Evolutionary conservation across 2,797 vertebrate species (phyloP), one percentile per base, ranked within the genome.

Genomic region (Tokudaia tokunoshimensis): DNA sequence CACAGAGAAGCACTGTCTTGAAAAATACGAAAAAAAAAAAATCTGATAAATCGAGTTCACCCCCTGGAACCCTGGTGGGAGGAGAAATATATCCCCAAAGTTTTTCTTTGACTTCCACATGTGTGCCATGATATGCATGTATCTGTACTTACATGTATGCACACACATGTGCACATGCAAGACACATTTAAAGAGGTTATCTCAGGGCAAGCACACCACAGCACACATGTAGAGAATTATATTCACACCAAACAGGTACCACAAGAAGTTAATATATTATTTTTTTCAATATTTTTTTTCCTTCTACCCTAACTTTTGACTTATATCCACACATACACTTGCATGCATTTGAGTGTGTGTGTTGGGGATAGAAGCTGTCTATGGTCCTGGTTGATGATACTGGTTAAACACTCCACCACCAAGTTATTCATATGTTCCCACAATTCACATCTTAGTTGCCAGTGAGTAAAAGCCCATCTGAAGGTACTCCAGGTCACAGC

Each of bases 391-490:
- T 52, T 34, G 22, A 13, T 52, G 2, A 15, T 12, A 10, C n/a
- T 41, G 22, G 12, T 3, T 8, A 31, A 44, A 11, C 26, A 26
- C 26, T 63, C n/a, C 29, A 41, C 72, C 24, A 29, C 52, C 34
- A 34, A 57, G 13, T 41, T n/a, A 44, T 0, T 26, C 47, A 12
- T 24, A 3, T 13, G 20, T 9, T 10, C 61, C 41, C 61, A 74
- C 31, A 82, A 29, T 78, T 4, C 65, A 89, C 81, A 47, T 83
- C 72, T 97, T 80, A 76, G 61, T 13, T 91, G 82, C 92, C 29
- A 11, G 63, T 15, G 52, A 12, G 50, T 24, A 91, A 97, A 97
- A 97, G 63, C 11, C 11, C 22, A 92, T 50, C 70, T 50, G 70
- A 9, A 89, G 57, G 6, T 78, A 87, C 96, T 96, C 59, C 31